phyloP scores from a whole-genome alignment of 2,113 vertebrate species.

The Perca schrenkii region DNA sequence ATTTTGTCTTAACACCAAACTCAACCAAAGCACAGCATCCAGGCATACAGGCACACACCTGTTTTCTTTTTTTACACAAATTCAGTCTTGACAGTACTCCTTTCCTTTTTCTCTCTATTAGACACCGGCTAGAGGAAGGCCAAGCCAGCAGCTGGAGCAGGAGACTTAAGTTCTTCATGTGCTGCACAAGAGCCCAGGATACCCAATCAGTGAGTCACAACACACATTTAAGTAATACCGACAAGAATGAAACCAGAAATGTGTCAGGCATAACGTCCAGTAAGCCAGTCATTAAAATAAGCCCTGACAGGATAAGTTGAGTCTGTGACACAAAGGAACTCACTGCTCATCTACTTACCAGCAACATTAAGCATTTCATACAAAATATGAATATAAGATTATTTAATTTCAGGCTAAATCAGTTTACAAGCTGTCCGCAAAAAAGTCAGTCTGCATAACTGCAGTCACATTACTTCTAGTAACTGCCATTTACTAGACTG shows the following conservation, averaged over 20 bases:
- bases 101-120: constrained; percentile 59
- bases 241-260: constrained; percentile 27
- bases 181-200: constrained; percentile 97
- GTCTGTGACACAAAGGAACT: constrained; percentile 21
- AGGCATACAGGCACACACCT: too few species aligned
- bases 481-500: background rate
- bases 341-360: constrained; percentile 21
- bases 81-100: constrained; percentile 2
- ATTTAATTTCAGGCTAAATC: constrained; percentile 16
- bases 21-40: background rate
- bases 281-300: constrained; percentile 30
- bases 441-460: background rate
- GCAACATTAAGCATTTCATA: constrained; percentile 8
- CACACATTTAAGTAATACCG: constrained; percentile 13
- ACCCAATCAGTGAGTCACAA: constrained; percentile 93
- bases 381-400: constrained; percentile 22
- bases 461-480: background rate
- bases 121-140: constrained; percentile 96
- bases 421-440: constrained; percentile 5
- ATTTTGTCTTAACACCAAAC: background rate
- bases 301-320: constrained; percentile 3
- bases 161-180: constrained; percentile 96
- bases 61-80: background rate
- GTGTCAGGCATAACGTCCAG: background rate
- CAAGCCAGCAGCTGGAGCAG: constrained; percentile 99